Conservation (phyloP, 1,140 invertebrate species). For the Bombus waltoni region DNA sequence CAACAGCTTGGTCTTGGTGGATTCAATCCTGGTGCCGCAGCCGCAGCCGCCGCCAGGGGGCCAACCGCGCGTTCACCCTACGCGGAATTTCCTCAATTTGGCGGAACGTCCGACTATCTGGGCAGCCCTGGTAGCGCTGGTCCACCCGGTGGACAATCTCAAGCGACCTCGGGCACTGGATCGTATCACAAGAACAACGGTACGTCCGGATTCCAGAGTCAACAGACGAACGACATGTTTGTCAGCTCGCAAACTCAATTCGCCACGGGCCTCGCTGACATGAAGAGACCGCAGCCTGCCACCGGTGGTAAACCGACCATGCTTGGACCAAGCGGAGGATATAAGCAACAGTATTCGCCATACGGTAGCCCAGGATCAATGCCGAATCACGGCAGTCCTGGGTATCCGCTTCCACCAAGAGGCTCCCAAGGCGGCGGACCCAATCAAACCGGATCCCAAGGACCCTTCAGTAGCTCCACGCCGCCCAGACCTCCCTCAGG, state of each 20-base stretch:
- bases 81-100: conserved; percentile 82
- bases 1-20: conserved; percentile 81
- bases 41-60: conserved; percentile 70
- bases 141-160: conserved; percentile 69
- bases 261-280: conserved; percentile 73
- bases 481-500: conserved; percentile 86
- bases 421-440: conserved; percentile 77
- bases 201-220: conserved; percentile 76
- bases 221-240: conserved; percentile 79
- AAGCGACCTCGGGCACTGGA: conserved; percentile 54
- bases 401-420: conserved; percentile 84
- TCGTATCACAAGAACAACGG: conserved; percentile 82
- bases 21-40: conserved; percentile 77
- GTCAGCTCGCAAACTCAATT: conserved; percentile 75
- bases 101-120: conserved; percentile 78
- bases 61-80: conserved; percentile 82
- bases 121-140: conserved; percentile 81
- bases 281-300: conserved; percentile 81
- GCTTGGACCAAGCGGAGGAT: conserved; percentile 76
- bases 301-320: conserved; percentile 77
- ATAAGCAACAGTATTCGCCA: conserved; percentile 87
- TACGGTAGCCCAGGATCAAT: conserved; percentile 85
- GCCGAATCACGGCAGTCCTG: conserved; percentile 85
- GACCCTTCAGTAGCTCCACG: conserved; percentile 84
- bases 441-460: conserved; percentile 75